Base-by-base conservation (phyloP, 2,797 vertebrate species). In the Podarcis lilfordi region DNA sequence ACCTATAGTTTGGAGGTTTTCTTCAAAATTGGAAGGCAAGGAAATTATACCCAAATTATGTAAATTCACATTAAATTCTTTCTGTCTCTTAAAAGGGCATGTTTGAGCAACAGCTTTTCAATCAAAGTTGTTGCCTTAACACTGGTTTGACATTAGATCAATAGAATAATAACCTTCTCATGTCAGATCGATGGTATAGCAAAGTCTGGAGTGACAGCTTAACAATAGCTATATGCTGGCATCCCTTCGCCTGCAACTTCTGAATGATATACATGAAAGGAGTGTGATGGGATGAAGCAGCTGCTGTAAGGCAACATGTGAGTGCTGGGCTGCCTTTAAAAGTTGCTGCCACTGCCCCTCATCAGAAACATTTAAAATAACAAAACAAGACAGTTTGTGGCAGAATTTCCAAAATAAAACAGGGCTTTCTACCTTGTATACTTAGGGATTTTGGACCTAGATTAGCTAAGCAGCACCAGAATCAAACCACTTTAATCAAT, bases 81-180 rank as follows among this genome's bases (percentile, higher is more conserved):
- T 87, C 3, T 25, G 19, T 69, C 40, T 86, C 43, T 79, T 43
- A 27, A 86, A 86, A 79, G 76, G 64, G 43, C 85, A 71, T 71
- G 64, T 81, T 87, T 82, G 86, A 87, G 37, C 69, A 81, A 37
- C 25, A 81, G 13, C 79, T 92, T 95, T 92, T 93, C 91, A 89
- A 89, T 92, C 85, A 89, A 85, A 95, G 93, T 93, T 88, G 93
- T 94, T 94, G 82, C 94, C 92, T 91, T 94, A 93, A 59, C 90
- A 95, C 91, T 94, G 92, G 90, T 94, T 92, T 95, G 88, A 93
- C 91, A 95, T 90, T 81, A 91, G 85, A 94, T 95, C 88, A 83
- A 94, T 92, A 88, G 93, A 92, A 92, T 92, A 81, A 89, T 95
- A 94, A 95, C 92, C 91, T 95, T 94, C 69, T 89, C 82, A 84